Percentiles rank a stretch among this genome's conserved stretches.
Conservation (phyloP, 2,113 vertebrate species). For the Marmota monax region DNA sequence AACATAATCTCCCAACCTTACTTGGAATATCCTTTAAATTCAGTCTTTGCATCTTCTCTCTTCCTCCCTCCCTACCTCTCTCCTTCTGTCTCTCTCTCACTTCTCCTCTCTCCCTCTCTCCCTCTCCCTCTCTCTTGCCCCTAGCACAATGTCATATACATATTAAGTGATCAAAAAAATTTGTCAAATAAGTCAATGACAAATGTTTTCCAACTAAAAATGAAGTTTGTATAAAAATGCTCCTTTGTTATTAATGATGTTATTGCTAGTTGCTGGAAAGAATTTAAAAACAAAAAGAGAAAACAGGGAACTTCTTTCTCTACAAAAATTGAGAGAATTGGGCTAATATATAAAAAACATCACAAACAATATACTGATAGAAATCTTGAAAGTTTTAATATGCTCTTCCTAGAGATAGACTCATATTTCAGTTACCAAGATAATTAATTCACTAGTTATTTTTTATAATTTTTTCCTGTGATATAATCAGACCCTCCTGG, state of each 20-base stretch:
- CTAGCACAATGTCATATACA: not conserved
- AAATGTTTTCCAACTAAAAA: conserved; percentile 5
- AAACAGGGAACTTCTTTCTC: not conserved
- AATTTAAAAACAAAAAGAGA: not conserved
- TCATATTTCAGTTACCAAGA: not conserved
- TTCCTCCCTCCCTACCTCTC: no score
- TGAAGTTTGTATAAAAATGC: not conserved
- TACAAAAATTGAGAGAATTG: not conserved
- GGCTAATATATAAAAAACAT: not conserved
- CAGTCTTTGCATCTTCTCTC: not conserved
- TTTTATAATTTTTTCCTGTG: not conserved
- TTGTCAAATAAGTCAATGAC: not conserved
- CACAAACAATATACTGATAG: not conserved
- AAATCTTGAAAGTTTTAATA: not conserved
- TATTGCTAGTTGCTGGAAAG: not conserved
- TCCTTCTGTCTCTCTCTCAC: not conserved
- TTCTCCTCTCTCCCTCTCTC: not conserved
- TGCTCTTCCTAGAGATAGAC: not conserved
- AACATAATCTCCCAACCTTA: not conserved
- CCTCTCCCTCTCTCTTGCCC: not conserved
- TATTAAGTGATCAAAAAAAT: not conserved
- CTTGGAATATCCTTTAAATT: not conserved
- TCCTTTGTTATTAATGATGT: not conserved
- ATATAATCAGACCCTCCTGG: not conserved
- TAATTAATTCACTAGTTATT: not conserved